Conservation (phyloP, 2,888 invertebrate genomes). For the Protonemura montana region DNA sequence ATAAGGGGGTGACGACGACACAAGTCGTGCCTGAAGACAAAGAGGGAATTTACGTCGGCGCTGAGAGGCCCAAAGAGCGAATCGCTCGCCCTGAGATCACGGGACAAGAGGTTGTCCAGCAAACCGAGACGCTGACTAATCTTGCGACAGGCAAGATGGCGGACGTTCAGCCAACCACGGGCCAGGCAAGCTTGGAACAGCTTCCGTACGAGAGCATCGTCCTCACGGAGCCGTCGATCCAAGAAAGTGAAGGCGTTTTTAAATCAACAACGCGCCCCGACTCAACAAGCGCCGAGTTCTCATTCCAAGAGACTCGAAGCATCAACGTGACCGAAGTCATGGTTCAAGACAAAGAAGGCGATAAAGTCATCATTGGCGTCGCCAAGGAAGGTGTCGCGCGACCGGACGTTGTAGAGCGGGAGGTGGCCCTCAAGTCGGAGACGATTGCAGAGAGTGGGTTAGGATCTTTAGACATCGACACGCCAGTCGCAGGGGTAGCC, state of each 20-base stretch:
- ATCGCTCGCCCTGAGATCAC: constrained; percentile 56
- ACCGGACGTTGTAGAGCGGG: constrained; percentile 59
- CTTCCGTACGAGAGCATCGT: constrained; percentile 55
- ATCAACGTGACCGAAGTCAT: constrained; percentile 57
- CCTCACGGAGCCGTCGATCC: constrained; percentile 53
- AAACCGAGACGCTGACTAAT: constrained; percentile 54
- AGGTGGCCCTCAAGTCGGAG: constrained; percentile 60
- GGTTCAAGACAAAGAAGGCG: constrained; percentile 52
- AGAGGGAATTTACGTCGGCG: constrained; percentile 49
- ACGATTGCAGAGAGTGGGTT: constrained; percentile 54
- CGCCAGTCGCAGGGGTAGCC: constrained; percentile 54
- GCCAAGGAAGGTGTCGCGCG: constrained; percentile 61
- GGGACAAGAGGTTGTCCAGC: constrained; percentile 59
- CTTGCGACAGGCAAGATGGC: constrained; percentile 49
- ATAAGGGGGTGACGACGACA: constrained; percentile 53
- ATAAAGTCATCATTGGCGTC: constrained; percentile 58
- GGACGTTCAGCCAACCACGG: constrained; percentile 44
- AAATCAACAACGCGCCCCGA: constrained; percentile 51
- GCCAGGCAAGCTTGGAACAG: constrained; percentile 55
- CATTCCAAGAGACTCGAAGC: constrained; percentile 54
- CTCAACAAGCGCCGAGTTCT: constrained; percentile 52
- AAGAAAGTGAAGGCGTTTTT: constrained; percentile 55
- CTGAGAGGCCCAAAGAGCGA: constrained; percentile 51
- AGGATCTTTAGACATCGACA: constrained; percentile 51
- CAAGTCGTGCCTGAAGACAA: constrained; percentile 53